Percentiles rank a stretch among this genome's conserved stretches.
These are phyloP conservation scores for Acholoe squamosa DNA, from an alignment of 2,888 invertebrate species.

Conservation along the genomic window DNA sequence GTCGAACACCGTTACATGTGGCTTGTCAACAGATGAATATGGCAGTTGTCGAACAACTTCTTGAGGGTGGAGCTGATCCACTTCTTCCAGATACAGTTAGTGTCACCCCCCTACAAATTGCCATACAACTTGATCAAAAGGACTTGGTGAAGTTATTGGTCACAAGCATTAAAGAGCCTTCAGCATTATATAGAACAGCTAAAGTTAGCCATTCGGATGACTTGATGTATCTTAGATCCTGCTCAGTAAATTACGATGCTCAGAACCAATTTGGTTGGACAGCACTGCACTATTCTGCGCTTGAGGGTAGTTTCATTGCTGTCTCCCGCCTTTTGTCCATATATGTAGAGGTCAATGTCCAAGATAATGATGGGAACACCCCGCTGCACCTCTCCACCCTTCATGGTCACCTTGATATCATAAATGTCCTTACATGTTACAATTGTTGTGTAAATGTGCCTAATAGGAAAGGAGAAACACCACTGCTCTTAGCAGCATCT, in stretches of 20 bases:
- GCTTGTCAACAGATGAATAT: constrained; percentile 56
- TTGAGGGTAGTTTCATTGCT: constrained; percentile 47
- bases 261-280: constrained; percentile 61
- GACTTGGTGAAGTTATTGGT: constrained; percentile 56
- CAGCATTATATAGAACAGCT: constrained; percentile 57
- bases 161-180: constrained; percentile 46
- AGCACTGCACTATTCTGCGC: constrained; percentile 60
- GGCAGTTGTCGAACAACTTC: constrained; percentile 61
- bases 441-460: constrained; percentile 53
- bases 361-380: constrained; percentile 62
- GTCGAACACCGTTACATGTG: constrained; percentile 62
- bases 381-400: constrained; percentile 60
- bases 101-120: constrained; percentile 49
- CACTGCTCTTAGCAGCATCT: constrained; percentile 58
- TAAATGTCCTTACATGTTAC: constrained; percentile 44
- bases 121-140: constrained; percentile 18
- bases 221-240: constrained; percentile 56
- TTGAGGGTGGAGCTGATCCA: constrained; percentile 54
- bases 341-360: constrained; percentile 44
- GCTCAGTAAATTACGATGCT: constrained; percentile 54
- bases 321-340: constrained; percentile 51
- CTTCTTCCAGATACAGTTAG: constrained; percentile 48
- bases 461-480: constrained; percentile 61
- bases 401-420: constrained; percentile 56
- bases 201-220: constrained; percentile 46